Evolutionary conservation across 2,888 invertebrate genomes (phyloP), one percentile per base, ranked within the genome.

Genomic region (Lagria hirta): DNA sequence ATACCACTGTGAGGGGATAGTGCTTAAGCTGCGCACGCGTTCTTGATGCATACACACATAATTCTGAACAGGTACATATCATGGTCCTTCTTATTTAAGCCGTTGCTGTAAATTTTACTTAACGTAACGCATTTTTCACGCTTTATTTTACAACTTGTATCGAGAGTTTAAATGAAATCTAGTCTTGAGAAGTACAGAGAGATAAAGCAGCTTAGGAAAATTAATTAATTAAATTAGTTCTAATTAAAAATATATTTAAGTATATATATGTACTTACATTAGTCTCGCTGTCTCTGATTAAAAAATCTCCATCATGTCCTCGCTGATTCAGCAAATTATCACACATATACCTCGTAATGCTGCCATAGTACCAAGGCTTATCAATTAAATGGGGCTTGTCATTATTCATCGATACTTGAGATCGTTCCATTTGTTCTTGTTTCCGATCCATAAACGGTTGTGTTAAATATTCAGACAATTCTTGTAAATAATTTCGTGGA

Each of bases 231-330:
- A n/a, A 13, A 13, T 14, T 3, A 7, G 5, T 2, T 14, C 4
- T 3, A 2, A n/a, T 7, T n/a, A 29, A 18, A 10, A n/a, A n/a
- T n/a, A n/a, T n/a, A n/a, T n/a, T n/a, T n/a, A n/a, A n/a, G n/a
- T n/a, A 11, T 1, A 21, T n/a, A 13, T 3, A 35, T 18, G 5
- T 13, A 79, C 88, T 86, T 73, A 97, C 98, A 76, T 97, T 98
- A 62, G 98, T 97, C 81, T 99, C 99, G 70, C 95, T 96, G 76
- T 98, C 98, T 60, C 99, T 79, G 65, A 99, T 95, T 67, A 99
- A 85, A 79, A 95, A 99, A 76, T 99, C 98, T 6, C 99, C 99
- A 74, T 98, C 94, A 68, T 90, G 88, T 10, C 95, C 99, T 71
- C 90, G 88, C 70, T 91, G 88, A 76, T 92, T 93, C 69, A 99